Base-by-base conservation (phyloP, 2,888 invertebrate species). In the Sinodicranocentrus sp. region DNA sequence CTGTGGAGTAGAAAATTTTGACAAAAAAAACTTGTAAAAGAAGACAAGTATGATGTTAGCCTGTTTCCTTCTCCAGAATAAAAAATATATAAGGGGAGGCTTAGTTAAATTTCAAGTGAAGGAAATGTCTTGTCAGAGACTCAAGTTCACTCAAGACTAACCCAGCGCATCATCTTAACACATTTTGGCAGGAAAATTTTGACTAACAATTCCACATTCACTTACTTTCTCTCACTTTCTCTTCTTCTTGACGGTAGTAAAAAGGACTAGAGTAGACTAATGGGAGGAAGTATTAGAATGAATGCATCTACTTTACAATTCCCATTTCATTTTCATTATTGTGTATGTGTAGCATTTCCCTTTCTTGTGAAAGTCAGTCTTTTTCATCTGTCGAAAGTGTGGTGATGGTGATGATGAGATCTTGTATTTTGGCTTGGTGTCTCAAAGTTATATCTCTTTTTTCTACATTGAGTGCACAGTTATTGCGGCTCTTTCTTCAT, bases 401-500 rank as follows among this genome's bases (percentile, higher is more conserved):
- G 39, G 39, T 13, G 39, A n/a, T n/a, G n/a, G n/a, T n/a, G n/a
- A n/a, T n/a, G n/a, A n/a, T n/a, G n/a, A n/a, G n/a, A n/a, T n/a
- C n/a, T n/a, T n/a, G n/a, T n/a, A n/a, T n/a, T n/a, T n/a, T n/a
- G n/a, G n/a, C n/a, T n/a, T n/a, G n/a, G n/a, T n/a, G n/a, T n/a
- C n/a, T n/a, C n/a, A n/a, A n/a, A n/a, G n/a, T n/a, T n/a, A n/a
- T n/a, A n/a, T n/a, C 48, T 67, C 25, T 67, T 43, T 44, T 43
- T 19, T 61, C 52, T 17, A 5, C 21, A 33, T 21, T 33, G 10
- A 25, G 57, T 57, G 57, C n/a, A 25, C 57, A 57, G 23, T 25
- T 72, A 59, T 59, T 57, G 26, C 52, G n/a, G 33, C 72, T 39
- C 21, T 72, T 72, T 23, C 43, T 59, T 57, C 72, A 72, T 72